These are phyloP conservation scores for Coelopa frigida DNA, from an alignment of 1,140 invertebrate genomes.

Conservation along the genomic window DNA sequence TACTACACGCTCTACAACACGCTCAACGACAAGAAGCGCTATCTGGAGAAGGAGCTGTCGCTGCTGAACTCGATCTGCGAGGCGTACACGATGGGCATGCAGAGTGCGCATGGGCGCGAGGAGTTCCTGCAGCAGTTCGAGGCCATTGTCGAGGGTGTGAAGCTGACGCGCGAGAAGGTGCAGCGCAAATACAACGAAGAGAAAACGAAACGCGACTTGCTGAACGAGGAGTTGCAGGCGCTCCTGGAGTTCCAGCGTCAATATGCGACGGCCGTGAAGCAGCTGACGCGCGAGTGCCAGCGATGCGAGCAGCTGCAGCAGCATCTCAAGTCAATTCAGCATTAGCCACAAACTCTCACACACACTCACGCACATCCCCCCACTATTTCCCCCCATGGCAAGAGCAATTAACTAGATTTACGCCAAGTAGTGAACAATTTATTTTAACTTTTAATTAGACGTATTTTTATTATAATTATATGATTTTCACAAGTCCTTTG, in stretches of 20 bases:
- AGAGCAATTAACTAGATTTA: too few relatives aligned
- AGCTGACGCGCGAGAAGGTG: slow-evolving; percentile 72
- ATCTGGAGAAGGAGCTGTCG: slow-evolving; percentile 84
- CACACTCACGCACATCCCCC: too few relatives aligned
- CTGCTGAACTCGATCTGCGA: slow-evolving; percentile 91
- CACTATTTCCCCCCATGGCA: too few relatives aligned
- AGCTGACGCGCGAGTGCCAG: slow-evolving; percentile 66
- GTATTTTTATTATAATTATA: too few relatives aligned
- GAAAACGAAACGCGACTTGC: slow-evolving; percentile 61
- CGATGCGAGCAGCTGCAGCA: slow-evolving; percentile 54
- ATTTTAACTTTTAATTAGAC: too few relatives aligned
- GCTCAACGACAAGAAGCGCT: slow-evolving; percentile 86
- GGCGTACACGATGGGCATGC: slow-evolving; percentile 77
- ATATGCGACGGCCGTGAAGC: slow-evolving; percentile 77
- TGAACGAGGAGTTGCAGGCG: slow-evolving; percentile 63
- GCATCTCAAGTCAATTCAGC: slow-evolving; percentile 41
- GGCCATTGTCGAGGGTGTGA: slow-evolving; percentile 76
- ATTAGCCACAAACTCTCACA: too few relatives aligned
- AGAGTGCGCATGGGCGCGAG: slow-evolving; percentile 61
- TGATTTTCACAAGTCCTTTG: too few relatives aligned
- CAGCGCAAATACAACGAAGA: slow-evolving; percentile 58
- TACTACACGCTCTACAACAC: slow-evolving; percentile 96
- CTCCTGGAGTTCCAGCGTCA: slow-evolving; percentile 74
- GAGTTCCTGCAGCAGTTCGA: slow-evolving; percentile 86
- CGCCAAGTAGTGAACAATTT: too few relatives aligned